Evolutionary conservation across 2,797 vertebrate genomes (phyloP).

Genomic region (Acanthis flammea): DNA sequence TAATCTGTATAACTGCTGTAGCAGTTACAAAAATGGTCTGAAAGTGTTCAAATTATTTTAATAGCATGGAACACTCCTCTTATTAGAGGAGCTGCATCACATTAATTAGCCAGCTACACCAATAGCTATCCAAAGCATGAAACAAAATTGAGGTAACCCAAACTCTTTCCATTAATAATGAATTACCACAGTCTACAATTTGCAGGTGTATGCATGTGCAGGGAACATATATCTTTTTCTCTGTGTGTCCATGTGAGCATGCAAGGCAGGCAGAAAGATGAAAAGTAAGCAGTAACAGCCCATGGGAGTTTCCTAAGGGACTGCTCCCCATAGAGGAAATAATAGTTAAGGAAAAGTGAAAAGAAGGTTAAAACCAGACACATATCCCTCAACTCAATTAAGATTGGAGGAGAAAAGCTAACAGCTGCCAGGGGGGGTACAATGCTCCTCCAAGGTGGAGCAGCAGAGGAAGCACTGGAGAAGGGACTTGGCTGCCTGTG

Average conservation of each 20-base stretch:
- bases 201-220: accelerated
- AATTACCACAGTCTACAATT: neutral
- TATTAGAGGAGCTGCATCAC: neutral
- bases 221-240: accelerated
- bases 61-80: neutral
- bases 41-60: neutral
- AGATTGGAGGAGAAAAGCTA: neutral
- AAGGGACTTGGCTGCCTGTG: neutral
- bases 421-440: neutral
- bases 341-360: neutral
- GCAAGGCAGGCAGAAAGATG: neutral
- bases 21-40: neutral
- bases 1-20: neutral
- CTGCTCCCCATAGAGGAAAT: neutral
- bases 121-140: neutral
- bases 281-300: neutral
- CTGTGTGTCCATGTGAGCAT: accelerated
- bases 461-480: neutral
- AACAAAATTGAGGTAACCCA: neutral
- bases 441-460: neutral
- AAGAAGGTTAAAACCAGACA: neutral
- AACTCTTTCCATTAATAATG: neutral
- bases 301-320: neutral
- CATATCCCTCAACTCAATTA: neutral
- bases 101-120: neutral